Percentiles rank a stretch among this genome's conserved stretches.
These are phyloP conservation scores for Pantherophis vulpinus DNA, from an alignment of 2,797 vertebrate genomes.

Conservation along the genomic window DNA sequence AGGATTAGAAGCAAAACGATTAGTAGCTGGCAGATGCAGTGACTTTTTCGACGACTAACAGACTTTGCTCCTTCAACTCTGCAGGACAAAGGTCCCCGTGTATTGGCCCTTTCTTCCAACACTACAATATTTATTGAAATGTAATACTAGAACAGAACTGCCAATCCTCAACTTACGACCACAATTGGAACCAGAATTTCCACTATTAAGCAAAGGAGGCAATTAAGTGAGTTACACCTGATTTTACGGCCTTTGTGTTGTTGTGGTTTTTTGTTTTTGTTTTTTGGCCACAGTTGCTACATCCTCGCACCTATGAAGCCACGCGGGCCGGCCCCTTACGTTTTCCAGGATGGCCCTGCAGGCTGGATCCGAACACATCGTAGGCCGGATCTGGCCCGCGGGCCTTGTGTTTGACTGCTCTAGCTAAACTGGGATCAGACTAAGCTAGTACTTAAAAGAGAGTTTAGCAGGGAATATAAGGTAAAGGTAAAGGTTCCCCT, in stretches of 20 bases:
- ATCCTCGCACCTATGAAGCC: background rate
- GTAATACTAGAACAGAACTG: background rate
- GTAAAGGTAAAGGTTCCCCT: too few species aligned
- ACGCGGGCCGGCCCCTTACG: too few species aligned
- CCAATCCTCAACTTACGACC: background rate
- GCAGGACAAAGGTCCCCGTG: constrained; percentile 55
- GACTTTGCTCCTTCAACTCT: constrained; percentile 66
- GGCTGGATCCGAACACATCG: too few species aligned
- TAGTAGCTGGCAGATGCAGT: background rate
- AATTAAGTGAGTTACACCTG: background rate
- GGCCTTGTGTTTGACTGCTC: too few species aligned
- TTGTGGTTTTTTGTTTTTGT: too few species aligned
- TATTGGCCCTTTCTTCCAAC: background rate
- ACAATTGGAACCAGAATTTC: background rate
- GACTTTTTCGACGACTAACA: constrained; percentile 29
- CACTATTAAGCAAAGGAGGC: background rate
- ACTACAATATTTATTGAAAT: rapidly evolving
- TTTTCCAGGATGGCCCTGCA: too few species aligned
- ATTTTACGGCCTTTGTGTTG: background rate
- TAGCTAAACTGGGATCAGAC: background rate
- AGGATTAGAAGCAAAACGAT: background rate
- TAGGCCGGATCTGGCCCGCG: too few species aligned
- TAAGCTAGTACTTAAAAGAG: background rate
- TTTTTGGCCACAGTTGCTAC: background rate
- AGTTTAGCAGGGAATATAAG: background rate